Evolutionary conservation across 2,888 invertebrate species (phyloP).

Genomic region (Copidosoma aretas): DNA sequence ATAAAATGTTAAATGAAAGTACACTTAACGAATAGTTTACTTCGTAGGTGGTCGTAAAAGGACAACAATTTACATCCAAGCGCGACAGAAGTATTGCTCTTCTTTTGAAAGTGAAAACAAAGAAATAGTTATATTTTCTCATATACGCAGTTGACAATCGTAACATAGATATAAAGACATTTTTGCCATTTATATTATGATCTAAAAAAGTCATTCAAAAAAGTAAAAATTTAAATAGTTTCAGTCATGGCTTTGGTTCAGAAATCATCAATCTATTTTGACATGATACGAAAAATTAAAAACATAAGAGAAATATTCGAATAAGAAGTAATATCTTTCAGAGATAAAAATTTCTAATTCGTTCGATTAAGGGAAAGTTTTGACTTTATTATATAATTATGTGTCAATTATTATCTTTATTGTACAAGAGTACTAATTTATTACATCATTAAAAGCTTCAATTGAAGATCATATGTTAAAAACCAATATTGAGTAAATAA

Average conservation of each 20-base stretch:
- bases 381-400: constrained; percentile 6
- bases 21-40: neutral
- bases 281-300: too few species aligned
- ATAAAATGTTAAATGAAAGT: neutral
- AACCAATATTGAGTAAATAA: too few species aligned
- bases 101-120: constrained; percentile 24
- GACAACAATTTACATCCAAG: neutral
- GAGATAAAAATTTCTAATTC: too few species aligned
- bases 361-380: neutral
- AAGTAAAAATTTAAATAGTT: too few species aligned
- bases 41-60: neutral
- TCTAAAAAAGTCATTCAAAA: too few species aligned
- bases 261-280: too few species aligned
- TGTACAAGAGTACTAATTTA: constrained; percentile 23
- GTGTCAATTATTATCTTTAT: constrained; percentile 8
- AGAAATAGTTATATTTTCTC: constrained; percentile 26
- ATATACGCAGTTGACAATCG: constrained; percentile 37
- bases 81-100: constrained; percentile 25
- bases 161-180: constrained; percentile 8
- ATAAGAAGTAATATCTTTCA: too few species aligned
- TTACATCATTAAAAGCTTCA: constrained; percentile 14
- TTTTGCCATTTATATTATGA: neutral
- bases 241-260: too few species aligned
- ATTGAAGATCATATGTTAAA: neutral
- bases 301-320: too few species aligned